phyloP scores from a whole-genome alignment of 23 tunicate species.

The Ascidia mentula region DNA sequence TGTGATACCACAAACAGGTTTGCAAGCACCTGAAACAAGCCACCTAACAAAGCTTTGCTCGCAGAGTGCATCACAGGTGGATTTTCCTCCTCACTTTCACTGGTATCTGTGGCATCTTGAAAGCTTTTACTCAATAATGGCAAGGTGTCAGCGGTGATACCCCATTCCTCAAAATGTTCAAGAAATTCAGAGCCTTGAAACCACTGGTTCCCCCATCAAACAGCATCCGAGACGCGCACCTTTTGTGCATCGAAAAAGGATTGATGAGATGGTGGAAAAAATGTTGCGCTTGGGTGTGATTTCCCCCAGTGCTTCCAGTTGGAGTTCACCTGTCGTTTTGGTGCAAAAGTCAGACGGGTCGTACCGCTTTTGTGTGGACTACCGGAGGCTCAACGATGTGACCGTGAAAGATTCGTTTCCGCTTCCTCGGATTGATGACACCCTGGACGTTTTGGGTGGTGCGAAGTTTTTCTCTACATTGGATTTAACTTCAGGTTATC shows the following conservation, averaged over 20 bases:
- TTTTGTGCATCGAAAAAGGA: not conserved
- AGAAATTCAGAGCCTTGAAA: constrained; percentile 54
- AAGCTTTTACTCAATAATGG: constrained; percentile 37
- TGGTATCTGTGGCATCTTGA: constrained; percentile 30
- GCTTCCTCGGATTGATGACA: constrained; percentile 22
- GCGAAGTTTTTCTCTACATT: constrained; percentile 11
- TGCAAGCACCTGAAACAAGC: constrained; percentile 60
- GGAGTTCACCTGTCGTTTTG: constrained; percentile 12
- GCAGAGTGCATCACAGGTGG: constrained; percentile 49
- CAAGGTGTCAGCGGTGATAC: constrained; percentile 68
- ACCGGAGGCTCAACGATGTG: constrained; percentile 15
- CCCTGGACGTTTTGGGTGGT: not conserved
- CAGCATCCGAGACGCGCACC: constrained; percentile 3
- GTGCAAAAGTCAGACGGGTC: constrained; percentile 20
- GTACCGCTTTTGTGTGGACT: constrained; percentile 14
- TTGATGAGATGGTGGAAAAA: not conserved
- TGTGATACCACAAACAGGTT: constrained; percentile 38
- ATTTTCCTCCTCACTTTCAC: constrained; percentile 41
- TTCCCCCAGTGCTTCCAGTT: not conserved
- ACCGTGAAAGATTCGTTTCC: constrained; percentile 10
- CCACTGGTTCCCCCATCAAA: not conserved
- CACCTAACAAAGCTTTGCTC: constrained; percentile 58
- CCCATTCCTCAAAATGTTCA: constrained; percentile 70
- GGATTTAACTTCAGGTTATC: constrained; percentile 17
- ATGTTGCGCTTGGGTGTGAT: constrained; percentile 11